Evolutionary conservation across 2,888 invertebrate genomes (phyloP).

Genomic region (Drosophila villosipedis): DNA sequence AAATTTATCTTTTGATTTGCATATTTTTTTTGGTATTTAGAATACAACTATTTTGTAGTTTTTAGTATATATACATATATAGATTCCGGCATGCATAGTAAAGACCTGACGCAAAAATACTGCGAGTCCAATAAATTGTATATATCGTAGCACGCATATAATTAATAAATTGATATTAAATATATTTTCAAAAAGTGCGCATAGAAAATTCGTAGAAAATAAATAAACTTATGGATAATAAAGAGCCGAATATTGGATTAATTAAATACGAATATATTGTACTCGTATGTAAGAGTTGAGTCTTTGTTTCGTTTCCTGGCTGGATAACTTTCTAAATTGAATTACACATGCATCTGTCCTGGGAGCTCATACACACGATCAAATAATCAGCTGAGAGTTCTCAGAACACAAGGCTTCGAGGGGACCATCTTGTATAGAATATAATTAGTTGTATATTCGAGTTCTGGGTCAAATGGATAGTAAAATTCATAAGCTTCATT

Average conservation of each 20-base stretch:
- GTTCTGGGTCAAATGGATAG: background rate
- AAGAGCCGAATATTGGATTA: background rate
- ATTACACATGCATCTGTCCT: conserved; percentile 12
- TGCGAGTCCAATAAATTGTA: conserved; percentile 14
- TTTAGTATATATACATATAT: conserved; percentile 31
- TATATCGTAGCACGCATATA: background rate
- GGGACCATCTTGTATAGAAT: background rate
- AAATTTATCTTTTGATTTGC: background rate
- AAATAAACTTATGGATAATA: conserved; percentile 6
- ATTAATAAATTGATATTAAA: conserved; percentile 12
- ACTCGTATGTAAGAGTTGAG: background rate
- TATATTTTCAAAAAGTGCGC: conserved; percentile 39
- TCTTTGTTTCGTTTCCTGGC: background rate
- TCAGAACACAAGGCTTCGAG: background rate
- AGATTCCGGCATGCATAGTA: conserved; percentile 11
- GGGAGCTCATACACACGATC: background rate
- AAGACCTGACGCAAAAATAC: conserved; percentile 30
- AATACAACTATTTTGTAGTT: conserved; percentile 27
- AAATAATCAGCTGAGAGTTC: background rate
- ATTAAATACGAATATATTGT: background rate
- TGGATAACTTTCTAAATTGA: background rate
- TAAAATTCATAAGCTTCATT: background rate
- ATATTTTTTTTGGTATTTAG: conserved; percentile 24
- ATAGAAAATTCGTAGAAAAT: conserved; percentile 34
- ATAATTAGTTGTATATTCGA: background rate